Evolutionary conservation across 30 jellyfish, hydroid and myxozoan genomes (phyloP).

Genomic region (Nemopilema nomurai): DNA sequence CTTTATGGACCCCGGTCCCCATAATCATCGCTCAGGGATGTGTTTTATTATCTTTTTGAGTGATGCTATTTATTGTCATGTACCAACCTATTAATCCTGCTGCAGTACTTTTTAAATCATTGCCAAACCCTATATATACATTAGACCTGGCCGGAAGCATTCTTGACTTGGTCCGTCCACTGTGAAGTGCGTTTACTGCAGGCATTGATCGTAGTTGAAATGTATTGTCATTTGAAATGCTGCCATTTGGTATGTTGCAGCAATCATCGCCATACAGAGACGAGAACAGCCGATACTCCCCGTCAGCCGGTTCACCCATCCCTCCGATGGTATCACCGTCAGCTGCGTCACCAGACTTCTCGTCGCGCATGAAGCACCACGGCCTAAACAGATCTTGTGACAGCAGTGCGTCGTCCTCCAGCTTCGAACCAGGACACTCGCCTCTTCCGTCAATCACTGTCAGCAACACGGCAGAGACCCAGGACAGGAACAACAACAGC

Average conservation of each 20-base stretch:
- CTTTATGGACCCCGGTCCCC: no score
- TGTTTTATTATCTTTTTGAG: no score
- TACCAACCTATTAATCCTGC: no score
- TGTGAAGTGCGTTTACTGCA: not conserved
- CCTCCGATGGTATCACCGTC: conserved; percentile 61
- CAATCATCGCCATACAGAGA: conserved; percentile 92
- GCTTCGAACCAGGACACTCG: conserved; percentile 77
- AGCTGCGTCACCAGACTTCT: conserved; percentile 40
- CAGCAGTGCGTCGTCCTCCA: conserved; percentile 70
- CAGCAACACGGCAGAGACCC: conserved; percentile 22
- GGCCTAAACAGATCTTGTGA: conserved; percentile 54
- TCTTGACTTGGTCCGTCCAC: not conserved
- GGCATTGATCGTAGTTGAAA: no score
- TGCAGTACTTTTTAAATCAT: no score
- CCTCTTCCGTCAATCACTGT: conserved; percentile 82
- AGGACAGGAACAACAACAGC: conserved; percentile 24
- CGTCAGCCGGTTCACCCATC: conserved; percentile 53
- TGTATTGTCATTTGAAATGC: not conserved
- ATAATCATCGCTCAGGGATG: no score
- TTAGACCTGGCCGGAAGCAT: not conserved
- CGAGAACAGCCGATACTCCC: conserved; percentile 60
- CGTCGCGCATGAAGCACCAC: conserved; percentile 45
- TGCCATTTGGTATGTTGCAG: conserved; percentile 44
- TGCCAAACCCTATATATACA: not conserved
- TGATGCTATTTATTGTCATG: no score